Evolutionary conservation across 2,113 vertebrate species (phyloP).

Genomic region (Hypomesus transpacificus): DNA sequence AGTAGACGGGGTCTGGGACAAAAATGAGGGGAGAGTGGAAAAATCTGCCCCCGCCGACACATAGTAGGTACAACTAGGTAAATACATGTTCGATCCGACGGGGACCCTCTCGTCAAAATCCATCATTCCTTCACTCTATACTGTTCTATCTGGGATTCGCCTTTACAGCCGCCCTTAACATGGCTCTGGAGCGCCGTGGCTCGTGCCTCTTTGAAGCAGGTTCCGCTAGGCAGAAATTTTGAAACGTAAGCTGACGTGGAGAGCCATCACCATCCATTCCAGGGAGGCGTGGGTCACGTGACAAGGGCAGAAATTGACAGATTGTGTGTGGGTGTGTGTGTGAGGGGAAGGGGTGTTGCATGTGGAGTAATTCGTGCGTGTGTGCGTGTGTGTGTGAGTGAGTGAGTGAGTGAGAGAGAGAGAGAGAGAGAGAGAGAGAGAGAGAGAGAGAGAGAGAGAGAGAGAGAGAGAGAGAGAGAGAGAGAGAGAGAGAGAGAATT

Average conservation of each 20-base stretch:
- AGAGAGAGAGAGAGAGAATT: background rate
- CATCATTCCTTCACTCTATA: slow-evolving; percentile 77
- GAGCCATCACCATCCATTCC: slow-evolving; percentile 96
- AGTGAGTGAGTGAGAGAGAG: background rate
- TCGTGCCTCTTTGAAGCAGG: slow-evolving; percentile 96
- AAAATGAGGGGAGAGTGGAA: slow-evolving; percentile 95
- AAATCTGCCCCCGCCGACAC: slow-evolving; percentile 96
- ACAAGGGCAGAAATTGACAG: slow-evolving; percentile 94
- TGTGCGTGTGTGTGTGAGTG: slow-evolving; percentile 7
- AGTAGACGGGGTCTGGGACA: slow-evolving; percentile 93
- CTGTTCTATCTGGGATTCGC: slow-evolving; percentile 82
- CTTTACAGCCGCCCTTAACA: slow-evolving; percentile 92
- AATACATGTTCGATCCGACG: slow-evolving; percentile 98
- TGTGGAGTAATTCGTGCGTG: slow-evolving; percentile 8
- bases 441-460: background rate
- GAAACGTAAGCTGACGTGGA: slow-evolving; percentile 99
- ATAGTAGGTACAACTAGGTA: slow-evolving; percentile 99
- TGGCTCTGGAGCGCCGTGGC: slow-evolving; percentile 87
- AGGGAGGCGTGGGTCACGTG: slow-evolving; percentile 94
- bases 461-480: background rate
- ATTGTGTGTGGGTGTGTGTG: slow-evolving; percentile 46
- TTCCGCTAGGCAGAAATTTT: slow-evolving; percentile 93
- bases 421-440: background rate
- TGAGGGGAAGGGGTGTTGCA: background rate
- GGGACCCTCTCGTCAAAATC: slow-evolving; percentile 99